Evolutionary conservation across 2,113 vertebrate species (phyloP), one percentile per base, ranked within the genome.

Genomic region (Helogale parvula): DNA sequence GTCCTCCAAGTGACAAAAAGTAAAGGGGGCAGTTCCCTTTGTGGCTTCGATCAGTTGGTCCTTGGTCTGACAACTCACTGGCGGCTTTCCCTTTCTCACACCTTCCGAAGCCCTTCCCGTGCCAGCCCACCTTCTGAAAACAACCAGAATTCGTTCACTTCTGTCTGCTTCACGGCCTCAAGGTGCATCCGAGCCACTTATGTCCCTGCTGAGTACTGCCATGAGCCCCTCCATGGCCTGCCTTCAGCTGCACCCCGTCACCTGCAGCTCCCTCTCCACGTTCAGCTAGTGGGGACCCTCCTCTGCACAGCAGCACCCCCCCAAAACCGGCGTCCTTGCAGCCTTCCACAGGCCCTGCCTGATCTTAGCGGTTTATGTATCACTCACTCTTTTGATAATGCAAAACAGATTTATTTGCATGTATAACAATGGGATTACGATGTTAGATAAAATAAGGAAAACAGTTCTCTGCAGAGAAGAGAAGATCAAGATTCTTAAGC

Each of bases 171-270:
- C 50, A 0, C 21, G 21, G 74, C 60, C 5, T 3, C 57, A 63
- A 13, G 68, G 2, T 0, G 1, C 0, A 15, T 0, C 41, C 4
- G 1, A 23, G 27, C 15, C 5, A 15, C 65, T 33, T 10, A 38
- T 16, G 47, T 69, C 19, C 74, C 41, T 14, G 35, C 79, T 19
- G 82, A 23, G 10, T 5, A 31, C 41, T 3, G 29, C 54, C 3
- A 21, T 52, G 8, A 33, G 38, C 8, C 7, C 27, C 23, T 54
- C n/a, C 71, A 15, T 21, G 45, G 19, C 41, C 45, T 9, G n/a
- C 1, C 1, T 15, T 50, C 80, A 13, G n/a, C 74, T 3, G 19
- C 33, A 4, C 52, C 16, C 79, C 4, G 1, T 31, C 47, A 4
- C 16, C 77, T n/a, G 17, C 1, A 31, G 3, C 21, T 35, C 15